phyloP scores from a whole-genome alignment of 1,140 invertebrate genomes.

The Planococcus citri region DNA sequence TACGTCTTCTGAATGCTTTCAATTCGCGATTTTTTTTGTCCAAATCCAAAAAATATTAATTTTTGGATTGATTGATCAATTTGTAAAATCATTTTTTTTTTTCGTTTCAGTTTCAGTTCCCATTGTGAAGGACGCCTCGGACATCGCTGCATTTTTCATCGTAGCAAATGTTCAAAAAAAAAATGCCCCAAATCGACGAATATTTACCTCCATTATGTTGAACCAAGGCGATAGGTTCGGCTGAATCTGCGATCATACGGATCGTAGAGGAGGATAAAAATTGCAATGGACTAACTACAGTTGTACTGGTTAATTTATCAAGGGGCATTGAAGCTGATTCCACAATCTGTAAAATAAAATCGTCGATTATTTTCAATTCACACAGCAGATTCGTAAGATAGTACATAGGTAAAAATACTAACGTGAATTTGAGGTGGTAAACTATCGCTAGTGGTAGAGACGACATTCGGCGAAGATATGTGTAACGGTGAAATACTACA shows the following conservation, averaged over 20 bases:
- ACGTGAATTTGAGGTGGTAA: conserved; percentile 8
- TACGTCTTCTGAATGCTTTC: too few species aligned
- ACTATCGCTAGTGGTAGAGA: neutral
- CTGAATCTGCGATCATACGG: neutral
- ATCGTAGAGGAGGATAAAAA: neutral
- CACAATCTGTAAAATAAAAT: neutral
- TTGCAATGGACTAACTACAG: conserved; percentile 4
- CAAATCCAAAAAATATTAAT: too few species aligned
- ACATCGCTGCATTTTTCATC: too few species aligned
- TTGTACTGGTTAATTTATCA: conserved; percentile 11
- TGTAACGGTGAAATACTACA: conserved; percentile 13
- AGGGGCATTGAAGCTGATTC: neutral
- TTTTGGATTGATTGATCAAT: too few species aligned
- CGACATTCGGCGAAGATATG: conserved; percentile 3
- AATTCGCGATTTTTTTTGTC: too few species aligned
- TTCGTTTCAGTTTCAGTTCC: too few species aligned
- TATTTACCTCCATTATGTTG: conserved; percentile 15
- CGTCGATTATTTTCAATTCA: neutral
- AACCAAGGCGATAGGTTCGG: neutral
- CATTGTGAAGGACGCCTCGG: too few species aligned
- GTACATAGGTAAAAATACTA: neutral
- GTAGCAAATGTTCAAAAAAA: too few species aligned
- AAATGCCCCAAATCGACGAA: too few species aligned
- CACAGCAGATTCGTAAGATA: neutral
- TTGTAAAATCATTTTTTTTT: too few species aligned